A percentile compares a stretch with the other conserved stretches of the same genome.
phyloP scores from a whole-genome alignment of 2,797 vertebrate genomes.

The Notoglanidium macrostoma region DNA sequence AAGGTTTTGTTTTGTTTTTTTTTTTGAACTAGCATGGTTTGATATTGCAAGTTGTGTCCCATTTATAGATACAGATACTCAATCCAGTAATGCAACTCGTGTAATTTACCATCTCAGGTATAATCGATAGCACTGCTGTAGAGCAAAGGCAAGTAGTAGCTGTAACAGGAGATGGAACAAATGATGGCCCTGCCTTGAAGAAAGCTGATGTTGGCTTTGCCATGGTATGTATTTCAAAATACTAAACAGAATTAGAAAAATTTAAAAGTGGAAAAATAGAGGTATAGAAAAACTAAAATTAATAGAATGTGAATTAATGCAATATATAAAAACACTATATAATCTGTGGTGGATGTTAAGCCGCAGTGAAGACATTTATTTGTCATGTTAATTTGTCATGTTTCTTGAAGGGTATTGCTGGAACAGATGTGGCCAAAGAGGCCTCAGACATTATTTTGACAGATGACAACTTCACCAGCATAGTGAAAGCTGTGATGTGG shows the following conservation, averaged over 20 bases:
- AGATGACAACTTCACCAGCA: slow-evolving; percentile 96
- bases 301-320: not conserved
- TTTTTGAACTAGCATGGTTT: not conserved
- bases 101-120: slow-evolving; percentile 74
- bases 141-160: slow-evolving; percentile 96
- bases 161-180: slow-evolving; percentile 96
- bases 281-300: not conserved
- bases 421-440: slow-evolving; percentile 96
- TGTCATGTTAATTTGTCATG: slow-evolving; percentile 18
- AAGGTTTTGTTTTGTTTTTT: slow-evolving; percentile 77
- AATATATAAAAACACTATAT: not conserved
- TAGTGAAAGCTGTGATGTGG: slow-evolving; percentile 99
- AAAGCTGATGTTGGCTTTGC: slow-evolving; percentile 98
- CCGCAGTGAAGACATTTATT: not conserved
- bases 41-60: not conserved
- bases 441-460: slow-evolving; percentile 98
- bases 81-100: slow-evolving; percentile 19
- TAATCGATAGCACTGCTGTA: slow-evolving; percentile 93
- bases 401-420: slow-evolving; percentile 91
- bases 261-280: not conserved
- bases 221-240: slow-evolving; percentile 80
- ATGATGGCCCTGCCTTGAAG: slow-evolving; percentile 97
- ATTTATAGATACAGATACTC: not conserved
- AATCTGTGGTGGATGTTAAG: not conserved
- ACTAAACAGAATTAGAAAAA: not conserved